Evolutionary conservation across 2,113 vertebrate genomes (phyloP), one percentile per base, ranked within the genome.

Genomic region (Gallinago media): DNA sequence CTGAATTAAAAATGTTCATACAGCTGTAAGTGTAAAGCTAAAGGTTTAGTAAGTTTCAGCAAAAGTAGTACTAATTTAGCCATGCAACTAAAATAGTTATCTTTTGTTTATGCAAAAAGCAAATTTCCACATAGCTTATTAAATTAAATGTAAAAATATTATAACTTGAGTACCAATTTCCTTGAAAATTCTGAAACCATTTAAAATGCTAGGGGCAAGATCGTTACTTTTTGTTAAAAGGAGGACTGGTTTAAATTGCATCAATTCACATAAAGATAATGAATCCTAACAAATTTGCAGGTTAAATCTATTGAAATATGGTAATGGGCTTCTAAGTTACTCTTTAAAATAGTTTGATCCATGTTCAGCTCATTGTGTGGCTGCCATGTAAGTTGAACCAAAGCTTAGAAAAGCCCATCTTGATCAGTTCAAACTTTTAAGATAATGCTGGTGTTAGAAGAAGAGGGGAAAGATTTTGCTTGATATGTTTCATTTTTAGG

Each of bases 311-410:
- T 31, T 70, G 36, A 83, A 80, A 76, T 65, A 12, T 18, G 20
- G 25, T 29, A 34, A 14, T 20, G 32, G 29, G 9, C 18, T 40
- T 82, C 5, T 56, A 31, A 72, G n/a, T 38, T 91, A 17, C 5
- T 44, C 54, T 68, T 88, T 40, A 50, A 73, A 75, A 12, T 38
- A 62, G 9, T 38, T 89, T 49, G 44, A 14, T 46, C 27, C 4
- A 1, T 23, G 20, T 83, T 88, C 20, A 47, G 29, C 17, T 80
- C 5, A 63, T 47, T 49, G 12, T 0, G 0, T 63, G 14, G 40
- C 42, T 83, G 18, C n/a, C 5, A 2, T 7, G 29, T 20, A 47
- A 67, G n/a, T 27, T 42, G 25, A 68, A 27, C n/a, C 21, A 8
- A 92, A 77, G 36, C 31, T 91, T 36, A 73, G 54, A 80, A 68